Evolutionary conservation across 2,113 vertebrate species (phyloP), one percentile per base, ranked within the genome.

Genomic region (Alouatta palliata): DNA sequence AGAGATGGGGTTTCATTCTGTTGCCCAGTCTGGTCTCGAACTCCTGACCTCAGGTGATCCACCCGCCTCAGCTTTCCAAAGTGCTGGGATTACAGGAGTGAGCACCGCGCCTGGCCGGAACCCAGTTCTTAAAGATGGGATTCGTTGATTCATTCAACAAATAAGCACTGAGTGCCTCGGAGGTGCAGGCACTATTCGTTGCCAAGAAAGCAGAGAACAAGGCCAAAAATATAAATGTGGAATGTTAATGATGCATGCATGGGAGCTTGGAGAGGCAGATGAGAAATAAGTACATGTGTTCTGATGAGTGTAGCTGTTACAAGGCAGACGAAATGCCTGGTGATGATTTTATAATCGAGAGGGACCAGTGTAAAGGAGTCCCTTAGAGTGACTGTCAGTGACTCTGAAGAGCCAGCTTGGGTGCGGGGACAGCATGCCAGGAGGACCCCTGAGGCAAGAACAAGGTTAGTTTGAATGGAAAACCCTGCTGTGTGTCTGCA

Each of bases 191-290:
- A 2, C 17, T 10, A 0, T 0, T 9, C 0, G 20, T 7, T 14
- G 12, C 13, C 5, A 0, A 8, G 6, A 73, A 49, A 79, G 52
- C n/a, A n/a, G 66, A 77, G 58, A 12, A 43, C 17, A 25, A 2
- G 37, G 16, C 1, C 0, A 0, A 25, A 6, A 4, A 2, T 0
- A 45, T 5, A 16, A 54, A n/a, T 0, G 30, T 27, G 8, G 37
- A 25, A 14, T 6, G 40, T 12, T 21, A n/a, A 16, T 1, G 7
- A 40, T 2, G 6, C 11, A 2, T n/a, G 13, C 13, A 0, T 1
- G 7, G 14, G 3, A 9, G 16, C 1, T 19, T n/a, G 35, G 90
- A 52, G 14, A 87, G 19, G 66, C 8, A 3, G 35, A 8, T 3
- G 1, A 32, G 11, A 43, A 47, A 14, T 8, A n/a, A 58, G n/a